These are phyloP conservation scores for Toxostoma redivivum DNA, from an alignment of 2,113 vertebrate species.

Conservation along the genomic window DNA sequence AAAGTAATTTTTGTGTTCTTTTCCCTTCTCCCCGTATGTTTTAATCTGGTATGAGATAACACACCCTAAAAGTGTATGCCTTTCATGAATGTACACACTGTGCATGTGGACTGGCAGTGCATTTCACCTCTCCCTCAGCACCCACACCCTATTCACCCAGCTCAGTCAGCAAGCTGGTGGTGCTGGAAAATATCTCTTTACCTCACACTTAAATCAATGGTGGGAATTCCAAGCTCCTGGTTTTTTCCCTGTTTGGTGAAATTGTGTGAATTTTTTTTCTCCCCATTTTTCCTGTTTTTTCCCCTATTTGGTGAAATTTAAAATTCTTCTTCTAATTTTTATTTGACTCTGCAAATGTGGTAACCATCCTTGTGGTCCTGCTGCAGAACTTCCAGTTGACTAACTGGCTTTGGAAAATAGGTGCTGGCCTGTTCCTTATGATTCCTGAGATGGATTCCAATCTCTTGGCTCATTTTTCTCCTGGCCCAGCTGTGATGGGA, in stretches of 20 bases:
- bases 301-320: background rate
- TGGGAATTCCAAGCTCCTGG: background rate
- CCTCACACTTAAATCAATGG: rapidly evolving
- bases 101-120: background rate
- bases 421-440: background rate
- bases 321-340: background rate
- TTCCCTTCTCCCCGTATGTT: background rate
- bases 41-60: background rate
- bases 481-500: background rate
- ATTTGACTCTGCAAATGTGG: background rate
- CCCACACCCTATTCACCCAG: background rate
- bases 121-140: background rate
- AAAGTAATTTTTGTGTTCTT: rapidly evolving
- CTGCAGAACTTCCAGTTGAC: background rate
- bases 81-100: background rate
- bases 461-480: background rate
- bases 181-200: background rate
- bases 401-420: background rate
- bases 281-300: too few species aligned
- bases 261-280: too few species aligned
- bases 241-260: background rate
- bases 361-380: background rate
- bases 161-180: background rate
- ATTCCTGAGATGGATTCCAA: rapidly evolving
- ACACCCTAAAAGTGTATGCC: background rate